phyloP scores from a whole-genome alignment of 2,113 vertebrate species.

The Pimephales promelas region DNA sequence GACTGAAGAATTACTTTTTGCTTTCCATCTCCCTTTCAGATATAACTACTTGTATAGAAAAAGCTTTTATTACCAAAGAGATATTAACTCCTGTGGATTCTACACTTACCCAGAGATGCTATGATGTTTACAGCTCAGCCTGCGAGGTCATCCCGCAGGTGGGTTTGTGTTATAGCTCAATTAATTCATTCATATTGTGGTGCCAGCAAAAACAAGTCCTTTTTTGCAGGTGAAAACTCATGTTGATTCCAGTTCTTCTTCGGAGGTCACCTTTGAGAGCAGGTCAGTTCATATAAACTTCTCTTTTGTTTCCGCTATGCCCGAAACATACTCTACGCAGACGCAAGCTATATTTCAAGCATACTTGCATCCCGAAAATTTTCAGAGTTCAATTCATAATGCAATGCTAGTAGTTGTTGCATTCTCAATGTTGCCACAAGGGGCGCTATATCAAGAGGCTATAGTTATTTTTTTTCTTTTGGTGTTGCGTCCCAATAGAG shows the following conservation, averaged over 20 bases:
- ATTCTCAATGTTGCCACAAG: too few relatives aligned
- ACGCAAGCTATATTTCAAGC: not conserved
- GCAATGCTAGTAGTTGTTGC: not conserved
- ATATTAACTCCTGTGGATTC: slow-evolving; percentile 78
- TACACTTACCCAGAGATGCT: slow-evolving; percentile 78
- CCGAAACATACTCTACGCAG: not conserved
- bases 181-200: not conserved
- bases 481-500: too few relatives aligned
- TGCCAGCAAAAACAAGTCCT: not conserved
- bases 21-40: slow-evolving; percentile 64
- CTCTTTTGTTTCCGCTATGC: not conserved
- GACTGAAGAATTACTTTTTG: not conserved
- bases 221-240: slow-evolving; percentile 54
- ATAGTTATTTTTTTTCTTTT: too few relatives aligned
- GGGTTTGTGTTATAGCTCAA: not conserved
- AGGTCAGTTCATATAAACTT: slow-evolving; percentile 33
- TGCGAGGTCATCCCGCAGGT: slow-evolving; percentile 66
- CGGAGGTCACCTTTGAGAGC: slow-evolving; percentile 37
- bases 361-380: not conserved
- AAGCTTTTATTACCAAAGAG: slow-evolving; percentile 79
- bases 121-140: slow-evolving; percentile 68
- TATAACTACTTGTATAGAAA: slow-evolving; percentile 74
- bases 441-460: too few relatives aligned
- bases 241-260: slow-evolving; percentile 49
- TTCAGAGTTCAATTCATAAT: not conserved